Evolutionary conservation across 2,888 invertebrate genomes (phyloP).

Genomic region (Siphlonurus alternatus): DNA sequence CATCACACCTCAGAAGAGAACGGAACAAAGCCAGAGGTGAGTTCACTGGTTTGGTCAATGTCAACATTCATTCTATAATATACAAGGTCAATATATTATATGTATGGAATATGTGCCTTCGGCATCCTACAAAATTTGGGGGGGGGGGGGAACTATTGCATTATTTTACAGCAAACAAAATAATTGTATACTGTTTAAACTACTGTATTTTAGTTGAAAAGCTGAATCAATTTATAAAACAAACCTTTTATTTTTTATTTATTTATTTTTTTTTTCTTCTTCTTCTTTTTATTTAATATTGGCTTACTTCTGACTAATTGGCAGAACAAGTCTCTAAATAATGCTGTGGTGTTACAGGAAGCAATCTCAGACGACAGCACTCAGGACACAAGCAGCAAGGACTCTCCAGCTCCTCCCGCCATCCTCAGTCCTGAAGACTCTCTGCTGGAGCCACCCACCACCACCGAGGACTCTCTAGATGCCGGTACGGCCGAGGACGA

Average conservation of each 20-base stretch:
- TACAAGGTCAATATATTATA: background rate
- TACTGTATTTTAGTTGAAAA: too few relatives aligned
- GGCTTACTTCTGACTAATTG: too few relatives aligned
- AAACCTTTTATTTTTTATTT: too few relatives aligned
- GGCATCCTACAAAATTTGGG: too few relatives aligned
- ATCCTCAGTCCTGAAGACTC: slow-evolving; percentile 1
- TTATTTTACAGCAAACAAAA: too few relatives aligned
- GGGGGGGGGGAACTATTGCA: too few relatives aligned
- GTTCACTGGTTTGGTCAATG: background rate
- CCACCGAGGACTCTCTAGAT: background rate
- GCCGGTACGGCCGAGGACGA: background rate
- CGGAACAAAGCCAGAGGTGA: slow-evolving; percentile 6
- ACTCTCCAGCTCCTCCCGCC: background rate
- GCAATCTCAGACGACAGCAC: slow-evolving; percentile 56
- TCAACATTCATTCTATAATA: background rate
- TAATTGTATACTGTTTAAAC: too few relatives aligned
- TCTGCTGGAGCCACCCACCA: background rate
- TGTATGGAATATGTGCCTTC: too few relatives aligned
- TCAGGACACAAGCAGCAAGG: slow-evolving; percentile 36
- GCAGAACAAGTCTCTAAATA: too few relatives aligned
- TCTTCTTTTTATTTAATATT: too few relatives aligned
- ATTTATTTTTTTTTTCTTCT: too few relatives aligned
- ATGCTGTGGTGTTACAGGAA: slow-evolving; percentile 17
- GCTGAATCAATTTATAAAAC: too few relatives aligned
- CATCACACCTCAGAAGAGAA: slow-evolving; percentile 5